Conservation (phyloP, 92 coral and sea anemone species). For the Phenganax stokvisi region DNA sequence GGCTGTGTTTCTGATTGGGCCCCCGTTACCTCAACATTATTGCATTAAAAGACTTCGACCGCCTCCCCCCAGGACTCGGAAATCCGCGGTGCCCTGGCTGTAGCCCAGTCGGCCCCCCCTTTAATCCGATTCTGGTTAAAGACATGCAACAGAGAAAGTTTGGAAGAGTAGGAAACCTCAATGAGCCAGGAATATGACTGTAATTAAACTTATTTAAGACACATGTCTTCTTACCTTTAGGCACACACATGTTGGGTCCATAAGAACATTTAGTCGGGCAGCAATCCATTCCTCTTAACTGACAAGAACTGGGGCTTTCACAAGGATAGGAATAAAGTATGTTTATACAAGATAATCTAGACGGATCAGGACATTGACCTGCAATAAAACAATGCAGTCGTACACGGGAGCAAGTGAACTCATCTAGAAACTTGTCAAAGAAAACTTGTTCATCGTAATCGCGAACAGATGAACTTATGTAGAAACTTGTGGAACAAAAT, state of each 20-base stretch:
- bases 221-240: conserved; percentile 60
- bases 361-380: conserved; percentile 80
- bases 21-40: too few species aligned
- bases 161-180: too few species aligned
- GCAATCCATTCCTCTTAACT: conserved; percentile 90
- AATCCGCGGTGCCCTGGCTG: too few species aligned
- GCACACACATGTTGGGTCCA: conserved; percentile 85
- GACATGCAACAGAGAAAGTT: too few species aligned
- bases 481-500: neutral
- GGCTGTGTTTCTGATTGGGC: too few species aligned
- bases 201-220: neutral
- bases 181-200: neutral
- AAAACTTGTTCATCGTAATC: too few species aligned
- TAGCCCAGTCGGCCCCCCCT: too few species aligned
- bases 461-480: too few species aligned
- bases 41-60: too few species aligned
- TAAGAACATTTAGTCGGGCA: conserved; percentile 71
- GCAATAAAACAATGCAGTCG: neutral
- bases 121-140: too few species aligned
- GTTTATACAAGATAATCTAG: conserved; percentile 65
- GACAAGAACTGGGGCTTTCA: conserved; percentile 70
- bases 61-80: too few species aligned
- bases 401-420: neutral
- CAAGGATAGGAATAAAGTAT: conserved; percentile 85
- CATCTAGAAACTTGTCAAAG: too few species aligned